phyloP scores from a whole-genome alignment of 1,140 invertebrate genomes.

The Drosophila ficusphila region DNA sequence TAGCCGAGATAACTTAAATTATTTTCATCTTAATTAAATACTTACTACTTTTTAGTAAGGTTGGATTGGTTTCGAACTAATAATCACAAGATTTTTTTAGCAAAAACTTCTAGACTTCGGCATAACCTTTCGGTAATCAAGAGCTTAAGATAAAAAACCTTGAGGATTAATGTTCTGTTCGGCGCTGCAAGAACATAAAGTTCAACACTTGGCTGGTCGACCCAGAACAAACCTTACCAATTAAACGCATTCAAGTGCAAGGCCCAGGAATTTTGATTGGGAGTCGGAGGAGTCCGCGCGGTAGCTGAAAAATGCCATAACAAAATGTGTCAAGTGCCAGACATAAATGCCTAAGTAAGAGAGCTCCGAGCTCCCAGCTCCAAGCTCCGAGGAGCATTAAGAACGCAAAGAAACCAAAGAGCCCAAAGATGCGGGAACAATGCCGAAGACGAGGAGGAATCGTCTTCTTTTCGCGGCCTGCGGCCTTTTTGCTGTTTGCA shows the following conservation, averaged over 20 bases:
- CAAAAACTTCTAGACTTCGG: background rate
- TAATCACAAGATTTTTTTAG: no score
- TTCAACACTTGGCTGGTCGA: constrained; percentile 50
- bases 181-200: constrained; percentile 36
- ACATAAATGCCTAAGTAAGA: constrained; percentile 81
- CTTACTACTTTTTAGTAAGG: no score
- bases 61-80: no score
- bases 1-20: no score
- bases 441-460: background rate
- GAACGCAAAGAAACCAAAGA: background rate
- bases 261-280: constrained; percentile 78
- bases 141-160: background rate
- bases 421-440: constrained; percentile 14
- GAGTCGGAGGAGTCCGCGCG: constrained; percentile 52
- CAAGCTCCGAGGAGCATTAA: constrained; percentile 21
- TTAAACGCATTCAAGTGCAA: constrained; percentile 83
- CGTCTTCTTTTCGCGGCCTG: constrained; percentile 32
- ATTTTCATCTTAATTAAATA: no score
- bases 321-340: constrained; percentile 83
- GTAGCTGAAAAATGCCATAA: constrained; percentile 79
- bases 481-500: constrained; percentile 71
- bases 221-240: constrained; percentile 63
- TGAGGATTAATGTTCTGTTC: constrained; percentile 9
- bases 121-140: background rate
- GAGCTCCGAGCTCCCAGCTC: constrained; percentile 25